Percentiles rank a stretch among this genome's conserved stretches.
Conservation (phyloP, 2,797 vertebrate genomes). For the Trachops cirrhosus region DNA sequence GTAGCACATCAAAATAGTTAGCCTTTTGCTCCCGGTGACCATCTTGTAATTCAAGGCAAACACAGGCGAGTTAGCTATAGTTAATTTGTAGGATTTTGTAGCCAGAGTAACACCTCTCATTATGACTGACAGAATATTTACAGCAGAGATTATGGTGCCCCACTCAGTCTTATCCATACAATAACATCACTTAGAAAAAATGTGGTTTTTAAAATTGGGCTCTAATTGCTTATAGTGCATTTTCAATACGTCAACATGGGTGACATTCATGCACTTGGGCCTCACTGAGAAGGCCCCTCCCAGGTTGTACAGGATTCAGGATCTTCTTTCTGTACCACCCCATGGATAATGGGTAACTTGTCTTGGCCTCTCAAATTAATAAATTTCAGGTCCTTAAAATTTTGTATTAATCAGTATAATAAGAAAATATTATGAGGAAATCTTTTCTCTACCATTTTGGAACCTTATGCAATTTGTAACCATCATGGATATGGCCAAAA, state of each 20-base stretch:
- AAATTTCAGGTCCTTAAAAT: background rate
- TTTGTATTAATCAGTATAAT: background rate
- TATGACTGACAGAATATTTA: constrained; percentile 76
- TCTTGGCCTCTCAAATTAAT: background rate
- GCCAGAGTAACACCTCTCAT: constrained; percentile 5
- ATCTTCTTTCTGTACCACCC: background rate
- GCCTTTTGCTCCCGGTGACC: background rate
- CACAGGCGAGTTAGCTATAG: constrained; percentile 55
- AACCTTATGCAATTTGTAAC: background rate
- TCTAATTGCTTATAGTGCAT: constrained; percentile 61
- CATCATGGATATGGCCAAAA: background rate
- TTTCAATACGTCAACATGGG: background rate
- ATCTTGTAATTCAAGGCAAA: constrained; percentile 56
- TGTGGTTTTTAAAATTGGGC: constrained; percentile 35
- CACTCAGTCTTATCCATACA: constrained; percentile 52
- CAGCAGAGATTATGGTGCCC: constrained; percentile 42
- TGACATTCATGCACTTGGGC: background rate
- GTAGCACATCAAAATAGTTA: background rate
- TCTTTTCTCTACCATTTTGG: background rate
- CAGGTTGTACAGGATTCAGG: background rate
- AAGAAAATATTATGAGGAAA: background rate
- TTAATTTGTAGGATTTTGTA: constrained; percentile 62
- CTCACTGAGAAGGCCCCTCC: background rate
- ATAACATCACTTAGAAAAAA: constrained; percentile 59
- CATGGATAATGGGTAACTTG: background rate